phyloP scores from a whole-genome alignment of 2,888 invertebrate species.

The Hyalella azteca region DNA sequence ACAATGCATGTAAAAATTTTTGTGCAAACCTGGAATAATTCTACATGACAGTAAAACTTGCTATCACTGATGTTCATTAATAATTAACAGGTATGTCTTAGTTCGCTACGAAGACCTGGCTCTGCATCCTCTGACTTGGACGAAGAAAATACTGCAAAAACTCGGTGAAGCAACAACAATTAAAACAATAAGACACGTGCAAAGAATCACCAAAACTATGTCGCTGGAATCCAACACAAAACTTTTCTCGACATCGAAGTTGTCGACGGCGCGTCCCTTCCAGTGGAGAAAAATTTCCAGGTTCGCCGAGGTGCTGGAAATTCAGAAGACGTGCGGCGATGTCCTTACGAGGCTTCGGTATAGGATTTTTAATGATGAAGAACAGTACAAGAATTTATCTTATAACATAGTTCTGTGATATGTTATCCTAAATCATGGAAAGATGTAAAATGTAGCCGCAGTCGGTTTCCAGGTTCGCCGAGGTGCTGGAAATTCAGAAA shows the following conservation, averaged over 20 bases:
- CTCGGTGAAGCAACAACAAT: neutral
- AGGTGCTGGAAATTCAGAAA: neutral
- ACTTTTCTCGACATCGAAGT: neutral
- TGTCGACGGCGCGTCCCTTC: neutral
- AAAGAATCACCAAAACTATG: neutral
- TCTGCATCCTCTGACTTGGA: neutral
- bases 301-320: neutral
- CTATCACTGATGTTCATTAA: neutral
- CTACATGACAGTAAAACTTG: neutral
- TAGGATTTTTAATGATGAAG: neutral
- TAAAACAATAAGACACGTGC: neutral
- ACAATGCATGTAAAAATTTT: neutral
- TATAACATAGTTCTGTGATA: too few relatives aligned
- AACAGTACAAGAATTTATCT: neutral
- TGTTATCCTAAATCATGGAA: too few relatives aligned
- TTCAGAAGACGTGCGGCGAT: neutral
- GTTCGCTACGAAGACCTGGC: neutral
- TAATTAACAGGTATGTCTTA: neutral
- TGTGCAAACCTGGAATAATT: neutral
- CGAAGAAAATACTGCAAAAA: neutral
- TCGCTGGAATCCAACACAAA: neutral
- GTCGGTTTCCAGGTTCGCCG: neutral
- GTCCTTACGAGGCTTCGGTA: neutral
- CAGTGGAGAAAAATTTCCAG: neutral
- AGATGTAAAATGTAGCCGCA: too few relatives aligned